Evolutionary conservation across 2,888 invertebrate genomes (phyloP).

Genomic region (Sarcophaga rosellei): DNA sequence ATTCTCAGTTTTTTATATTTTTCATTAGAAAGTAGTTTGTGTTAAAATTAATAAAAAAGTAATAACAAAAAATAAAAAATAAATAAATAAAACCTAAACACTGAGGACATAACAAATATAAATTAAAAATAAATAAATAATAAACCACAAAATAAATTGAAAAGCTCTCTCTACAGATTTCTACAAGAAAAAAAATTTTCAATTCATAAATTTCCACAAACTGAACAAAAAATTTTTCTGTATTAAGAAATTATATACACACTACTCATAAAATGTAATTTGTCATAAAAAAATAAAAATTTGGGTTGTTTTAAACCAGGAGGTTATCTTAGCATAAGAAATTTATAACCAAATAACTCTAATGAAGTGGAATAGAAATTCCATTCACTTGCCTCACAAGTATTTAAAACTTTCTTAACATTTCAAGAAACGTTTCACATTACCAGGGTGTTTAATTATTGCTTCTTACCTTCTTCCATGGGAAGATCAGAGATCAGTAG

Average conservation of each 20-base stretch:
- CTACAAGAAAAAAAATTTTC: conserved; percentile 67
- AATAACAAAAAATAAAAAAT: conserved; percentile 39
- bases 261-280: neutral
- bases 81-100: conserved; percentile 48
- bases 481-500: no score
- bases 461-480: no score
- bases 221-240: conserved; percentile 12
- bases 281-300: conserved; percentile 40
- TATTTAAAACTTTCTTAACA: no score
- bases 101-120: conserved; percentile 38
- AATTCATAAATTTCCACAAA: conserved; percentile 68
- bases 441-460: no score
- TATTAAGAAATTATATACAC: no score
- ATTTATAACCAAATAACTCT: no score
- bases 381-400: no score
- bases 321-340: neutral
- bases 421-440: no score
- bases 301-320: conserved; percentile 5
- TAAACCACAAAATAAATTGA: conserved; percentile 69
- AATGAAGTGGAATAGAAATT: no score
- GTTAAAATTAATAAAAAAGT: no score
- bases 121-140: conserved; percentile 39
- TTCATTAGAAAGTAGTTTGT: no score
- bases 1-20: no score
- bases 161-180: conserved; percentile 52